Percentiles rank a stretch among this genome's conserved stretches.
phyloP scores from a whole-genome alignment of 2,888 invertebrate genomes.

The Drosophila ezoana region DNA sequence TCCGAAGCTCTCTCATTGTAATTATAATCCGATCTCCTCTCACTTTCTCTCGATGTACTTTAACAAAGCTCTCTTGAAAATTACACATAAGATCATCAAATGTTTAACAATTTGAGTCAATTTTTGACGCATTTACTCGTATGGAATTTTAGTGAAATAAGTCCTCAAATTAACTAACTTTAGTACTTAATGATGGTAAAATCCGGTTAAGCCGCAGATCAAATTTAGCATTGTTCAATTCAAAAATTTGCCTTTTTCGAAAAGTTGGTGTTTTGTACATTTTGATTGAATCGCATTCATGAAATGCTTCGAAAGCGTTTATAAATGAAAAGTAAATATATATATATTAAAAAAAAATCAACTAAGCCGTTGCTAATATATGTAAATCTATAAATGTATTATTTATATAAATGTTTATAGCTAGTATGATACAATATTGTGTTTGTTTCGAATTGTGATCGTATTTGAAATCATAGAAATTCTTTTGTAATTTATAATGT shows the following conservation, averaged over 20 bases:
- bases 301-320: conserved; percentile 74
- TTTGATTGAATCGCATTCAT: conserved; percentile 75
- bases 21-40: conserved; percentile 43
- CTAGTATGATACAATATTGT: conserved; percentile 56
- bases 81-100: conserved; percentile 62
- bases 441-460: conserved; percentile 69
- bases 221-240: conserved; percentile 67
- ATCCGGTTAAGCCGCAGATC: conserved; percentile 55
- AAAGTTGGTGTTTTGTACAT: conserved; percentile 67
- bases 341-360: conserved; percentile 8
- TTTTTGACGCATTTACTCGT: conserved; percentile 84
- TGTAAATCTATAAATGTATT: conserved; percentile 29
- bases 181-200: conserved; percentile 55
- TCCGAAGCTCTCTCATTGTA: conserved; percentile 39
- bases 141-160: conserved; percentile 64
- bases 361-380: conserved; percentile 56
- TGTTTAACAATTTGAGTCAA: conserved; percentile 77
- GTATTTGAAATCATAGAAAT: conserved; percentile 60
- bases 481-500: conserved; percentile 56
- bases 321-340: conserved; percentile 32
- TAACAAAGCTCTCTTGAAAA: conserved; percentile 35
- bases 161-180: conserved; percentile 48
- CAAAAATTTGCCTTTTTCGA: conserved; percentile 74
- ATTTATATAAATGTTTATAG: conserved; percentile 59
- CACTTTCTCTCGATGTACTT: conserved; percentile 21